Conservation (phyloP, 2,113 vertebrate species). For the Takifugu bimaculatus region DNA sequence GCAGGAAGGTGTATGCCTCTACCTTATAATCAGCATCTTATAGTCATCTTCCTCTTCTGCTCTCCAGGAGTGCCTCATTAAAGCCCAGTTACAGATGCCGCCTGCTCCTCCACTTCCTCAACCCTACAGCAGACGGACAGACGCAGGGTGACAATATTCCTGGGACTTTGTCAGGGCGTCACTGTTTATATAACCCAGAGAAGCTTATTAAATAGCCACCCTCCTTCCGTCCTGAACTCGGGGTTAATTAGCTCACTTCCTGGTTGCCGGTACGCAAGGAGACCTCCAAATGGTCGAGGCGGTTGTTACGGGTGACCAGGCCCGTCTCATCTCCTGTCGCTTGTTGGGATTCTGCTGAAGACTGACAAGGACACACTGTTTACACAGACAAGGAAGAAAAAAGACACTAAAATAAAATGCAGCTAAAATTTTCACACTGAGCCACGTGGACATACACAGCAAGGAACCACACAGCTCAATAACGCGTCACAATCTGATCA, state of each 20-base stretch:
- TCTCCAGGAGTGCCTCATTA: conserved; percentile 56
- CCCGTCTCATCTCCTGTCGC: conserved; percentile 46
- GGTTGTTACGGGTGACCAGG: conserved; percentile 44
- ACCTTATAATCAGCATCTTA: conserved; percentile 43
- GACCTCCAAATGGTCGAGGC: conserved; percentile 51
- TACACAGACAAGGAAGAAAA: conserved; percentile 36
- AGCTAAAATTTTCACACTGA: too few relatives aligned
- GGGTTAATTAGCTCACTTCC: conserved; percentile 72
- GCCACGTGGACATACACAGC: neutral
- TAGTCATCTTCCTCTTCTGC: conserved; percentile 39
- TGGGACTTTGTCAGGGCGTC: conserved; percentile 48
- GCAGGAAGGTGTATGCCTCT: neutral
- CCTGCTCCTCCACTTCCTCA: conserved; percentile 34
- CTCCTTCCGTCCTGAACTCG: conserved; percentile 54
- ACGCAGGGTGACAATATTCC: conserved; percentile 57
- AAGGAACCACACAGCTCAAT: conserved; percentile 1
- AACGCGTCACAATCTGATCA: neutral
- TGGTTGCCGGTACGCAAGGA: conserved; percentile 48
- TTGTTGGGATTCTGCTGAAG: conserved; percentile 46
- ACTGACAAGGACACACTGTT: conserved; percentile 52
- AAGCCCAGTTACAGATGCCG: conserved; percentile 59
- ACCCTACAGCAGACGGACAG: conserved; percentile 60
- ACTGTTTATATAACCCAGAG: conserved; percentile 66
- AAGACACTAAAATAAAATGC: neutral
- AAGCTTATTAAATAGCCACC: conserved; percentile 68